A percentile compares a stretch with the other conserved stretches of the same genome.
Conservation (phyloP, 2,797 vertebrate genomes). For the Clamator glandarius region DNA sequence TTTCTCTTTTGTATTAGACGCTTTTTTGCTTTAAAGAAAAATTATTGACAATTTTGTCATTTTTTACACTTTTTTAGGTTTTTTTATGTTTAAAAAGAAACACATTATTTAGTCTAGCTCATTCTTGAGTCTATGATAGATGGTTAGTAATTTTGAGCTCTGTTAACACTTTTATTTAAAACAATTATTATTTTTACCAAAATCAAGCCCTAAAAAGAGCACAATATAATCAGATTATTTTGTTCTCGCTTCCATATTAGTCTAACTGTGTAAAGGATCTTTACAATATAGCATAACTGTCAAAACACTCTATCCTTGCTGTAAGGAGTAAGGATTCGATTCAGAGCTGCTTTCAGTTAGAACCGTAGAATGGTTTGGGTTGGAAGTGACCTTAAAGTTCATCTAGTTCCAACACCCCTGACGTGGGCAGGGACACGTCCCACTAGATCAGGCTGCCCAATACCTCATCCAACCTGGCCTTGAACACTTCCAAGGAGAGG, state of each 20-base stretch:
- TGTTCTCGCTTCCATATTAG: neutral
- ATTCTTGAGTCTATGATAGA: neutral
- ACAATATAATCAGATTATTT: neutral
- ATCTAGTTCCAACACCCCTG: no score
- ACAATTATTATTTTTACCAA: neutral
- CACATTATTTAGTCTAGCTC: neutral
- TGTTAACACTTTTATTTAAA: neutral
- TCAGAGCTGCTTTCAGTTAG: neutral
- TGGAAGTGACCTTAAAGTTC: no score
- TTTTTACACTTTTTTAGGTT: neutral
- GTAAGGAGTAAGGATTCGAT: neutral
- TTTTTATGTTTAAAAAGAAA: neutral
- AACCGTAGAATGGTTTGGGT: no score
- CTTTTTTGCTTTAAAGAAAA: neutral
- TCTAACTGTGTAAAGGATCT: neutral
- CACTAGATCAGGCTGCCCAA: no score
- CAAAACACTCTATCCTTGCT: neutral
- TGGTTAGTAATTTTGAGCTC: neutral
- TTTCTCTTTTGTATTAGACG: neutral
- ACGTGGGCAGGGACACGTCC: no score
- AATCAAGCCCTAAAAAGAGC: neutral
- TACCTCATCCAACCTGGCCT: no score
- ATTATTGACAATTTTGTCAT: neutral
- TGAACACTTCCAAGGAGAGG: no score
- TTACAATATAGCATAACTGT: neutral